Conservation (phyloP, 2,888 invertebrate genomes). For the Oxycera nigricornis region DNA sequence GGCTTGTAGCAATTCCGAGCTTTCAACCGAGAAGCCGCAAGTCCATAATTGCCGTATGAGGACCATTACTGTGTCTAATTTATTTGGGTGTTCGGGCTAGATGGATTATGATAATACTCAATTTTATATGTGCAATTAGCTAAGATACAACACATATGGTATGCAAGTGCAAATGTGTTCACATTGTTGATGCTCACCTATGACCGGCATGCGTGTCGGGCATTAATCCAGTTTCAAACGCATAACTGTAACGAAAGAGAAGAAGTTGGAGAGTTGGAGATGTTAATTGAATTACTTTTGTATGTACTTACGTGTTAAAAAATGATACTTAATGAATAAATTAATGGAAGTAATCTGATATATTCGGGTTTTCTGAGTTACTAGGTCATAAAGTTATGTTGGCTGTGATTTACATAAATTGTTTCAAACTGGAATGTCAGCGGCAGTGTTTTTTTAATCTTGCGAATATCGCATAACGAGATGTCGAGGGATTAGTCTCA, state of each 20-base stretch:
- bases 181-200: slow-evolving; percentile 40
- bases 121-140: background rate
- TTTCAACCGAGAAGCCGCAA: slow-evolving; percentile 15
- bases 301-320: slow-evolving; percentile 22
- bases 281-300: slow-evolving; percentile 38
- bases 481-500: background rate
- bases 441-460: background rate
- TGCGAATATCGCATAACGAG: slow-evolving; percentile 16
- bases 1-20: background rate
- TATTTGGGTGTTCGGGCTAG: slow-evolving; percentile 8
- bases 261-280: slow-evolving; percentile 27
- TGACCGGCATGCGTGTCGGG: slow-evolving; percentile 45
- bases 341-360: slow-evolving; percentile 15
- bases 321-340: slow-evolving; percentile 1
- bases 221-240: slow-evolving; percentile 45
- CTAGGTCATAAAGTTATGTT: slow-evolving; percentile 18
- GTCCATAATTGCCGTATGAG: background rate
- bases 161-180: background rate
- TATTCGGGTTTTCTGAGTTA: slow-evolving; percentile 8
- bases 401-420: slow-evolving; percentile 20
- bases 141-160: background rate
- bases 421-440: background rate
- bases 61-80: slow-evolving; percentile 24
- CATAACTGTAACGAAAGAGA: slow-evolving; percentile 44
- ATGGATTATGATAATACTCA: slow-evolving; percentile 26